Evolutionary conservation across 2,797 vertebrate genomes (phyloP).

Genomic region (Sebastolobus alascanus): DNA sequence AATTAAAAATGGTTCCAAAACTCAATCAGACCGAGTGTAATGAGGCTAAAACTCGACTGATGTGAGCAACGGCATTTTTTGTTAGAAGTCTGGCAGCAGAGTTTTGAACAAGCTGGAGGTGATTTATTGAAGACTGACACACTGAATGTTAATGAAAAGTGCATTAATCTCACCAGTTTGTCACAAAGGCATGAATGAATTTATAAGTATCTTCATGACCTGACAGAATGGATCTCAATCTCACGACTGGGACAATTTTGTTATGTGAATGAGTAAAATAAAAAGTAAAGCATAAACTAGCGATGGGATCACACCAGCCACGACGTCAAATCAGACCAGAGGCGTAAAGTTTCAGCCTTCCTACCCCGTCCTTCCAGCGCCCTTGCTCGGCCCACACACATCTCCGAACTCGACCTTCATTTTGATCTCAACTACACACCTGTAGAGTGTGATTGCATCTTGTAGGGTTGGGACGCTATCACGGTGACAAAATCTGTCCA

Average conservation of each 20-base stretch:
- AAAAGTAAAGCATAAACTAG: not conserved
- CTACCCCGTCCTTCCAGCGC: no score
- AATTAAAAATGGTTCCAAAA: not conserved
- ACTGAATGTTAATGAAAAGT: slow-evolving; percentile 22
- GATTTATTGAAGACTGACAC: slow-evolving; percentile 34
- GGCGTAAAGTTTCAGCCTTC: no score
- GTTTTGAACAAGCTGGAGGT: slow-evolving; percentile 24
- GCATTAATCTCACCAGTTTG: slow-evolving; percentile 6
- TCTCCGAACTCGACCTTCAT: no score
- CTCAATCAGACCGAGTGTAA: not conserved
- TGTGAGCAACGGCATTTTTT: slow-evolving; percentile 8
- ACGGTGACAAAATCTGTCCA: no score
- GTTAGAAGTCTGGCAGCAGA: slow-evolving; percentile 28
- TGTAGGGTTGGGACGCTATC: no score
- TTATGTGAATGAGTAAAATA: not conserved
- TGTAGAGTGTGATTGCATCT: no score
- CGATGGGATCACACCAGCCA: no score
- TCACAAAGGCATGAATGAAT: not conserved
- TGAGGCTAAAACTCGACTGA: slow-evolving; percentile 9
- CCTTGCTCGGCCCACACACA: no score
- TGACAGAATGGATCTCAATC: not conserved
- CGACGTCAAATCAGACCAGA: no score
- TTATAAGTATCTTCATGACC: not conserved
- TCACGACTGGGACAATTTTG: not conserved
- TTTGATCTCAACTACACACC: no score